phyloP scores from a whole-genome alignment of 2,888 invertebrate genomes.

The Epirrhoe alternata region DNA sequence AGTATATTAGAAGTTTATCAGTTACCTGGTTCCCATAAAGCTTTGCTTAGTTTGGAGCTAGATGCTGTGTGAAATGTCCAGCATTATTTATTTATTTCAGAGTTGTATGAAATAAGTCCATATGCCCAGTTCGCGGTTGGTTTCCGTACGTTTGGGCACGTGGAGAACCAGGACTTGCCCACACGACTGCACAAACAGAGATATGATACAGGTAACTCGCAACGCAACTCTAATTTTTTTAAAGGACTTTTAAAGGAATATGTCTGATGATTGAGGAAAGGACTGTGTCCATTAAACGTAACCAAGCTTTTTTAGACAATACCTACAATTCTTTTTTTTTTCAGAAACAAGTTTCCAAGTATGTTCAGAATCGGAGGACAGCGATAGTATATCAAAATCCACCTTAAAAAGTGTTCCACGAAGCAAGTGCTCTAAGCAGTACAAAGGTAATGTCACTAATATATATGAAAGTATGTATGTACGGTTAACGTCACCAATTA shows the following conservation, averaged over 20 bases:
- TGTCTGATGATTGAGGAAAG: too few species aligned
- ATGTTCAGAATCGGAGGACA: constrained; percentile 82
- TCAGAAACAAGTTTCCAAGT: constrained; percentile 83
- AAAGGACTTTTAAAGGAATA: too few species aligned
- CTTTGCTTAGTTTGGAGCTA: too few species aligned
- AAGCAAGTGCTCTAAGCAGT: constrained; percentile 62
- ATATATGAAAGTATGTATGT: background rate
- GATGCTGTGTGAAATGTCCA: too few species aligned
- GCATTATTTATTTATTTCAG: too few species aligned
- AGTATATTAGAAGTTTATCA: too few species aligned
- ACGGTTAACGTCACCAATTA: too few species aligned
- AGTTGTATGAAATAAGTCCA: constrained; percentile 81
- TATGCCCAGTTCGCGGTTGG: constrained; percentile 82
- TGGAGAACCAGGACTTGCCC: constrained; percentile 79
- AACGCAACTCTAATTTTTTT: background rate
- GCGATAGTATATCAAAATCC: constrained; percentile 81
- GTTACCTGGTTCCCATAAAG: too few species aligned
- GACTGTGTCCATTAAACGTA: background rate
- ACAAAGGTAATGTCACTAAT: constrained; percentile 13
- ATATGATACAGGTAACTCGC: constrained; percentile 75
- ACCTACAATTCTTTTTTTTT: constrained; percentile 41
- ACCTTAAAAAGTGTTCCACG: constrained; percentile 78
- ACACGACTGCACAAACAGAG: constrained; percentile 69
- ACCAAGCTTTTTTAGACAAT: too few species aligned
- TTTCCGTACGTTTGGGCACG: constrained; percentile 80